Percentiles rank a stretch among this genome's conserved stretches.
phyloP scores from a whole-genome alignment of 2,888 invertebrate species.

The Ypsolopha scabrella region DNA sequence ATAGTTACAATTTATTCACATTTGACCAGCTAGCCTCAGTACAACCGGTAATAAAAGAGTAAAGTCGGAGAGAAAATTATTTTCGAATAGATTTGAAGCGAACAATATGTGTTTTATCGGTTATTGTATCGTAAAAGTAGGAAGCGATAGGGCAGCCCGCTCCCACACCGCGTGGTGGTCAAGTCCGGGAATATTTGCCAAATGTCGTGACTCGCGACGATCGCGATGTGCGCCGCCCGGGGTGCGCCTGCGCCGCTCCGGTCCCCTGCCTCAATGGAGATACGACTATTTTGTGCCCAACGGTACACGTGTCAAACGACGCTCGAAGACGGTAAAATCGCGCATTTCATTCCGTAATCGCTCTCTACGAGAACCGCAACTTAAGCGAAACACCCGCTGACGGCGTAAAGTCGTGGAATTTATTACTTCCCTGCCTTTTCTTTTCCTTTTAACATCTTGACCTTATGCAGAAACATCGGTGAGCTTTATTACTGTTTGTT shows the following conservation, averaged over 20 bases:
- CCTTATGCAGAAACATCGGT: conserved; percentile 1
- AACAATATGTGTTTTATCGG: conserved; percentile 41
- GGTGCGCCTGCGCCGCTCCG: conserved; percentile 45
- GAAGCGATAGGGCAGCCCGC: conserved; percentile 61
- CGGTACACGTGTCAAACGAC: conserved; percentile 54
- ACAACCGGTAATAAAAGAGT: neutral
- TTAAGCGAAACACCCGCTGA: conserved; percentile 17
- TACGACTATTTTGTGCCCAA: conserved; percentile 57
- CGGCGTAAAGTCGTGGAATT: conserved; percentile 27
- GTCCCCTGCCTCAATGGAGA: conserved; percentile 46
- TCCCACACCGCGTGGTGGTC: conserved; percentile 51
- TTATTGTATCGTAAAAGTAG: conserved; percentile 57
- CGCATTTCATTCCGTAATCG: conserved; percentile 29
- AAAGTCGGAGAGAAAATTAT: neutral
- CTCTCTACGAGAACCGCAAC: conserved; percentile 10
- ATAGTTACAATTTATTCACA: neutral
- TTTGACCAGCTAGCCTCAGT: neutral
- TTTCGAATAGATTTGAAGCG: conserved; percentile 9
- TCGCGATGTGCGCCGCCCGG: conserved; percentile 65
- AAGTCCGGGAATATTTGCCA: conserved; percentile 63
- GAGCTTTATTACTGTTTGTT: neutral
- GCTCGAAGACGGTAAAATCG: conserved; percentile 31
- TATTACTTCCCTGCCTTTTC: conserved; percentile 7
- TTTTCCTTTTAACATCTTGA: conserved; percentile 12
- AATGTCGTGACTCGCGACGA: conserved; percentile 66